A percentile compares a stretch with the other conserved stretches of the same genome.
Evolutionary conservation across 2,797 vertebrate genomes (phyloP).

Genomic region (Gobionotothen gibberifrons): DNA sequence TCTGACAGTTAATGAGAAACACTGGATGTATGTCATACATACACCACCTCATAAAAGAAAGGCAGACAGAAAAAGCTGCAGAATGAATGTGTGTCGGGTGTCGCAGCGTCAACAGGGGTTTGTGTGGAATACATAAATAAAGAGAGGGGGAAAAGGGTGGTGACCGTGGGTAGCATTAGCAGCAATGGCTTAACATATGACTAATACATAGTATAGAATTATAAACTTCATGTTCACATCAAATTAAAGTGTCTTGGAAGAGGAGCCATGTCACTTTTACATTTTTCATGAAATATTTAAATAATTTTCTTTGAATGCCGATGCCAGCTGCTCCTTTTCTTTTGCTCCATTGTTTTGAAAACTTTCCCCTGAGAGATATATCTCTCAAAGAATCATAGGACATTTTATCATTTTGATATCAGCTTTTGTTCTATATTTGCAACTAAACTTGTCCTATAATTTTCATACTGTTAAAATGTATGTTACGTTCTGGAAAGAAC

Average conservation of each 20-base stretch:
- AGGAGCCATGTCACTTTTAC: not conserved
- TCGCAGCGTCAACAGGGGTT: conserved; percentile 11
- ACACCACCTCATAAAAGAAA: conserved; percentile 40
- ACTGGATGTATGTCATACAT: conserved; percentile 67
- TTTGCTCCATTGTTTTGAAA: conserved; percentile 26
- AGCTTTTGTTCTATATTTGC: conserved; percentile 3
- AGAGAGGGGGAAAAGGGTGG: not conserved
- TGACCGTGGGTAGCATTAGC: not conserved
- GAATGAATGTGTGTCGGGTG: conserved; percentile 20
- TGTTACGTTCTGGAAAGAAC: not conserved
- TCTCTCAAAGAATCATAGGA: conserved; percentile 20
- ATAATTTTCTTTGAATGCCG: conserved; percentile 22
- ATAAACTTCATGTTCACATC: conserved; percentile 13
- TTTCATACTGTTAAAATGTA: not conserved
- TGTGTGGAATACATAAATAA: conserved; percentile 29
- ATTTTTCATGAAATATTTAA: conserved; percentile 5
- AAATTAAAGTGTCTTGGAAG: conserved; percentile 4
- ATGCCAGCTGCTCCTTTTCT: conserved; percentile 40
- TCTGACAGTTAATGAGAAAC: conserved; percentile 78
- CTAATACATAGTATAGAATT: conserved; percentile 22
- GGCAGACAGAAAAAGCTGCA: conserved; percentile 26
- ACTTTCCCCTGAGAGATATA: conserved; percentile 17
- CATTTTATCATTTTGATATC: conserved; percentile 17
- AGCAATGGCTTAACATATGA: not conserved
- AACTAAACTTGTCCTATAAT: not conserved